phyloP scores from a whole-genome alignment of 1,140 invertebrate genomes.

The Gryllus bimaculatus region DNA sequence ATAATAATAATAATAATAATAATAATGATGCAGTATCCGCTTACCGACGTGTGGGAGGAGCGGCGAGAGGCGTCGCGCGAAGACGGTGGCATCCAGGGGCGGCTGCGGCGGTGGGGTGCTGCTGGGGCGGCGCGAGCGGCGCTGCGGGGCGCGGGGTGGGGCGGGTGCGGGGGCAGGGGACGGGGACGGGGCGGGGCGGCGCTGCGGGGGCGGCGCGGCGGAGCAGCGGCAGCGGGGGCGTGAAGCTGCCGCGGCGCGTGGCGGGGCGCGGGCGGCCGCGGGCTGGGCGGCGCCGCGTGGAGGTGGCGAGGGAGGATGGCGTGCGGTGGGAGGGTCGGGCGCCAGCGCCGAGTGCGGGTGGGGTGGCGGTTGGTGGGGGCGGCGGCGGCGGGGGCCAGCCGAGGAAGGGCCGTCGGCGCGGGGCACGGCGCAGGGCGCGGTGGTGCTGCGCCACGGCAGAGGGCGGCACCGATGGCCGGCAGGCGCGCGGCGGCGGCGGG shows the following conservation, averaged over 20 bases:
- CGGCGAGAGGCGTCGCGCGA: too few relatives aligned
- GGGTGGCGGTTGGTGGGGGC: not conserved
- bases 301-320: not conserved
- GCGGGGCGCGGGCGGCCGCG: not conserved
- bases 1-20: too few relatives aligned
- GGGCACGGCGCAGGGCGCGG: not conserved
- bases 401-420: not conserved
- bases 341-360: not conserved
- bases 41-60: too few relatives aligned
- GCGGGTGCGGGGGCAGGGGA: too few relatives aligned
- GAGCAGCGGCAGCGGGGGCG: too few relatives aligned
- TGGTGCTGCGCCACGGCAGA: constrained; percentile 8
- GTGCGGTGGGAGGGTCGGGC: not conserved
- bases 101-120: not conserved
- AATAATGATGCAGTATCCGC: too few relatives aligned
- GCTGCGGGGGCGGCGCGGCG: too few relatives aligned
- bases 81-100: too few relatives aligned
- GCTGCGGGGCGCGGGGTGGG: too few relatives aligned
- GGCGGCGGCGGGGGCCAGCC: not conserved
- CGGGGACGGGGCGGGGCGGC: too few relatives aligned
- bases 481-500: not conserved
- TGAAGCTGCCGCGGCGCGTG: not conserved
- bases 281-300: too few relatives aligned
- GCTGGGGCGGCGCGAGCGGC: too few relatives aligned
- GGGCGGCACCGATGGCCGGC: not conserved